Conservation (phyloP, 2,797 vertebrate genomes). For the Clarias fuscus region DNA sequence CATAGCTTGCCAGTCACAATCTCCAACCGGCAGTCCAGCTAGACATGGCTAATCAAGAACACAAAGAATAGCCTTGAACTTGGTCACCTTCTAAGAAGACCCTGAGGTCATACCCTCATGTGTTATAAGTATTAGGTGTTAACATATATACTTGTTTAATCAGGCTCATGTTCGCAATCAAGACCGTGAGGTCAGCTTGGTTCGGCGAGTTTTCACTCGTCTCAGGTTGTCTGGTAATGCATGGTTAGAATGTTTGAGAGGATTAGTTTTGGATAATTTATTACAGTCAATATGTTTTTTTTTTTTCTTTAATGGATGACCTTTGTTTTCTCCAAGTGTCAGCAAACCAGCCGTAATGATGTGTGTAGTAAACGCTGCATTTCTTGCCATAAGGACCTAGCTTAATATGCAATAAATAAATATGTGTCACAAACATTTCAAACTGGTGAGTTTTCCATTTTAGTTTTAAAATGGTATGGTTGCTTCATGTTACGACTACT, state of each 20-base stretch:
- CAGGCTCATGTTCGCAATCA: slow-evolving; percentile 20
- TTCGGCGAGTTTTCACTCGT: slow-evolving; percentile 25
- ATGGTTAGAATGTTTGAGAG: neutral
- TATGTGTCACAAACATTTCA: neutral
- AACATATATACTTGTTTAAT: slow-evolving; percentile 31
- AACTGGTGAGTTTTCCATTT: neutral
- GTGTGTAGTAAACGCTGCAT: neutral
- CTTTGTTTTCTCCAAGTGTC: neutral
- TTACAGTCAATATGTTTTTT: neutral
- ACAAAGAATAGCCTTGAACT: slow-evolving; percentile 48
- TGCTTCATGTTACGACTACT: neutral
- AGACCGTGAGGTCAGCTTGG: neutral
- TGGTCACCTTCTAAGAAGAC: slow-evolving; percentile 35
- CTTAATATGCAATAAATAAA: neutral
- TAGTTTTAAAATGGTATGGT: neutral
- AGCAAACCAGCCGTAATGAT: neutral
- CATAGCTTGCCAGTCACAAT: slow-evolving; percentile 35
- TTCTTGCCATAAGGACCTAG: neutral
- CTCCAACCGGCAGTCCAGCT: slow-evolving; percentile 37
- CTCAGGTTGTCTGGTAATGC: neutral
- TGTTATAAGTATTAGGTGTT: slow-evolving; percentile 40
- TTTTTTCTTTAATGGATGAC: neutral
- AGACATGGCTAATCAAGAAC: slow-evolving; percentile 52
- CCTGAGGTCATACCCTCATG: slow-evolving; percentile 33
- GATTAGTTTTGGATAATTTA: slow-evolving; percentile 27